These are phyloP conservation scores for Megaustenia siamemsis DNA, from an alignment of 2,888 invertebrate species.

Conservation along the genomic window DNA sequence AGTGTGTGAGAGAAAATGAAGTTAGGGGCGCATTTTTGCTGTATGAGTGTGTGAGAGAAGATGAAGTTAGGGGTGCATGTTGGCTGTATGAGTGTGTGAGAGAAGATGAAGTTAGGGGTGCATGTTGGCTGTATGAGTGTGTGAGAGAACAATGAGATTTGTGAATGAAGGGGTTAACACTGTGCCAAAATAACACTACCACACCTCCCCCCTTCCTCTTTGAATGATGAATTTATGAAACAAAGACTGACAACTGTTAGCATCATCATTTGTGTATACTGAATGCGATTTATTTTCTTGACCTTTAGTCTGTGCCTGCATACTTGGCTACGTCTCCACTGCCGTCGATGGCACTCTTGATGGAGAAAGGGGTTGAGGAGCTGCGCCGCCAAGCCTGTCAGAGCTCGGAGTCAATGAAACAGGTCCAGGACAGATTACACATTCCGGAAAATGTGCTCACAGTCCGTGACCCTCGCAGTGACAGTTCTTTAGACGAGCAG, in stretches of 20 bases:
- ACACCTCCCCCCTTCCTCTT: not conserved
- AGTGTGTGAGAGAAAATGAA: too few species aligned
- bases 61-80: too few species aligned
- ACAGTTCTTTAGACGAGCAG: constrained; percentile 57
- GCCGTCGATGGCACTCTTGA: constrained; percentile 81
- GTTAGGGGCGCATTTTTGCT: too few species aligned
- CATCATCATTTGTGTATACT: not conserved
- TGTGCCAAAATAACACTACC: not conserved
- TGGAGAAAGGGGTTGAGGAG: constrained; percentile 70
- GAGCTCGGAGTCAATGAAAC: constrained; percentile 5
- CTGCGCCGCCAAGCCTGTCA: constrained; percentile 59
- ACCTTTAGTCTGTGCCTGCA: constrained; percentile 83
- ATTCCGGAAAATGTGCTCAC: constrained; percentile 31
- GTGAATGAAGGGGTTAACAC: too few species aligned
- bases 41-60: too few species aligned
- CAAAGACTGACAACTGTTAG: not conserved
- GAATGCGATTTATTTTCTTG: constrained; percentile 12
- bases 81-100: too few species aligned
- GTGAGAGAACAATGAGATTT: too few species aligned
- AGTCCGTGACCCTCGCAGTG: constrained; percentile 55
- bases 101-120: too few species aligned
- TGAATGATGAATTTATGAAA: not conserved
- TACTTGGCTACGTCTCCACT: constrained; percentile 97
- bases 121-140: too few species aligned
- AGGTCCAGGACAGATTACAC: not conserved